These are phyloP conservation scores for Artibeus jamaicensis DNA, from an alignment of 2,797 vertebrate genomes.

Conservation along the genomic window DNA sequence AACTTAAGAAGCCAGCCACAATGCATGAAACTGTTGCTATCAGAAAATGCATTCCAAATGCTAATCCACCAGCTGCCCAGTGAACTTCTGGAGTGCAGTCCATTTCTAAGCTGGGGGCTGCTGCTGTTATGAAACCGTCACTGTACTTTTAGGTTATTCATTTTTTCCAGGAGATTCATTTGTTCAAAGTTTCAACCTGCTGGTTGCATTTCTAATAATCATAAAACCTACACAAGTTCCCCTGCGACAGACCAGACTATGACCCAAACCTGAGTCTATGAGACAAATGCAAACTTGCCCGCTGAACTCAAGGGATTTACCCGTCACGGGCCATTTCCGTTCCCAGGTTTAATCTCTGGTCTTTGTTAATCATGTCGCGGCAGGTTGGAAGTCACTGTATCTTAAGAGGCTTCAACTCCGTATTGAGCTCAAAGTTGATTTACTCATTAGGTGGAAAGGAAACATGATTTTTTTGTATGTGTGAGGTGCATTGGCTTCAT, in stretches of 20 bases:
- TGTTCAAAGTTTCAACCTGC: constrained; percentile 58
- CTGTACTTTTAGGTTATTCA: constrained; percentile 14
- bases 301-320: background rate
- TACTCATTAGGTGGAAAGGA: constrained; percentile 27
- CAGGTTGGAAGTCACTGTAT: constrained; percentile 33
- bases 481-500: constrained; percentile 13
- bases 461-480: background rate
- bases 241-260: constrained; percentile 17
- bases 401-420: constrained; percentile 45
- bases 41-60: constrained; percentile 11
- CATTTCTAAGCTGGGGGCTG: background rate
- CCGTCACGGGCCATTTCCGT: background rate
- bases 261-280: background rate
- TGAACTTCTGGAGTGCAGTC: background rate
- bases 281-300: background rate
- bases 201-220: constrained; percentile 59
- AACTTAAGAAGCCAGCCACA: background rate
- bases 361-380: constrained; percentile 57
- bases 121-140: background rate
- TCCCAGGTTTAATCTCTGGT: constrained; percentile 60
- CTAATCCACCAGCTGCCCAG: background rate
- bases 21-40: background rate
- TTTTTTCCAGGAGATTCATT: constrained; percentile 51
- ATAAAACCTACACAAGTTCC: constrained; percentile 40
- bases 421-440: constrained; percentile 49